Evolutionary conservation across 2,888 invertebrate species (phyloP), one percentile per base, ranked within the genome.

Genomic region (Venustoraphidia nigricollis): DNA sequence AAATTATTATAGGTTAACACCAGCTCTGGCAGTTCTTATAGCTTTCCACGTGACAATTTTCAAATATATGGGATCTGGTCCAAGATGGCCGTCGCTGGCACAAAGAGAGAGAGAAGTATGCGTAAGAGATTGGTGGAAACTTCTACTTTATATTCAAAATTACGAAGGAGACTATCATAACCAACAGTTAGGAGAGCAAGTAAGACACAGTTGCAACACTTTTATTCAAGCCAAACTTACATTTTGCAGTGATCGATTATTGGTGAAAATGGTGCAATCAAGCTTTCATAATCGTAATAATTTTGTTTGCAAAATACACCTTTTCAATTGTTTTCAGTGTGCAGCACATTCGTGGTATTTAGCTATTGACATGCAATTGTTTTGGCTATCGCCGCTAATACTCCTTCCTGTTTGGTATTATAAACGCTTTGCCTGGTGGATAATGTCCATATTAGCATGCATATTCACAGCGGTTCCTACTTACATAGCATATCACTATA

Each of bases 41-140:
- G 60, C 65, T 2, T 55, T 72, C 10, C 63, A 65, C 41, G 63
- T 68, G 2, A 69, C 70, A 11, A 56, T 75, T 37, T 52, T 69
- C 17, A 63, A 64, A 10, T 67, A 70, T 53, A 46, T 72, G 35
- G 70, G 70, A 2, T 66, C 69, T 9, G 74, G 75, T 2, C 71
- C 75, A 2, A 57, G 66, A 34, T 75, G 74, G 74, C 55, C 60
- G 1, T 46, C 41, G 5, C 34, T 53, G 37, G 41, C 27, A 27
- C 27, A 6, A 27, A 27, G 45, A 46, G 34, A 54, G 35, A 51
- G 53, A n/a, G 46, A 56, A 10, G 50, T 47, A 13, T 71, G 71
- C 51, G 53, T 57, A 34, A 51, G 58, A 2, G 56, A 60, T 44
- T 70, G 70, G 69, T 70, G 69, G 69, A 47, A 60, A 9, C 59